Percentiles rank a stretch among this genome's conserved stretches.
These are phyloP conservation scores for Oreochromis mossambicus DNA, from an alignment of 2,797 vertebrate genomes.

Conservation along the genomic window DNA sequence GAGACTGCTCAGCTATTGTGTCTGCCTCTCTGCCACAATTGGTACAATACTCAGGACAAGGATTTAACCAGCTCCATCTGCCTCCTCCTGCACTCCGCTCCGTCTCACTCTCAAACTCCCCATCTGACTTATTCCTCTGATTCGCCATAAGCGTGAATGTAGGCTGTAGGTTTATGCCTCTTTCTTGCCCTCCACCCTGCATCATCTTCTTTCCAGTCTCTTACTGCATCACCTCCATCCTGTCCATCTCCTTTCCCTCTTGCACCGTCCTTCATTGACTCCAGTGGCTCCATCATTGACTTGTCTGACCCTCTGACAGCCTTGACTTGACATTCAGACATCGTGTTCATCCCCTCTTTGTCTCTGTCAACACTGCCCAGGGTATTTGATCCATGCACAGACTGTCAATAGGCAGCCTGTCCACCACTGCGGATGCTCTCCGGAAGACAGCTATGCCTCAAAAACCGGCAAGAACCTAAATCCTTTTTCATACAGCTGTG, in stretches of 20 bases:
- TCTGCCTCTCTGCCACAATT: constrained; percentile 63
- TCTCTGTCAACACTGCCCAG: constrained; percentile 42
- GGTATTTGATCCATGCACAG: constrained; percentile 43
- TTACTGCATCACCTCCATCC: not conserved
- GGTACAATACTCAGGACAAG: constrained; percentile 62
- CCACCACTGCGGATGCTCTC: constrained; percentile 13
- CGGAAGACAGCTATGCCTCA: constrained; percentile 3
- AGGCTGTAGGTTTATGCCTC: not conserved
- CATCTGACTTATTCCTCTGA: constrained; percentile 15
- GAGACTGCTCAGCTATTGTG: constrained; percentile 64
- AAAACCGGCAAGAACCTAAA: not conserved
- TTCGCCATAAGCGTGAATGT: not conserved
- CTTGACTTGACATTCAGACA: constrained; percentile 62
- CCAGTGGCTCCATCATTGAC: constrained; percentile 51
- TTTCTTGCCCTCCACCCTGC: not conserved
- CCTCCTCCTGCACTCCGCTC: constrained; percentile 40
- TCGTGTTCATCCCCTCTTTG: constrained; percentile 46
- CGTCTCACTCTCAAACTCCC: constrained; percentile 33
- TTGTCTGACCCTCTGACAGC: constrained; percentile 44
- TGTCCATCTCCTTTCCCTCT: not conserved
- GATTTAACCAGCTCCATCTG: constrained; percentile 67
- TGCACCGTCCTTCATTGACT: constrained; percentile 42
- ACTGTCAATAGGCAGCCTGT: constrained; percentile 42
- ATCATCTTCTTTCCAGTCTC: not conserved
- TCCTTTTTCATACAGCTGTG: constrained; percentile 5